Evolutionary conservation across 53 echinoderm and acorn worm species (phyloP).

Genomic region (Patiria pectinifera): DNA sequence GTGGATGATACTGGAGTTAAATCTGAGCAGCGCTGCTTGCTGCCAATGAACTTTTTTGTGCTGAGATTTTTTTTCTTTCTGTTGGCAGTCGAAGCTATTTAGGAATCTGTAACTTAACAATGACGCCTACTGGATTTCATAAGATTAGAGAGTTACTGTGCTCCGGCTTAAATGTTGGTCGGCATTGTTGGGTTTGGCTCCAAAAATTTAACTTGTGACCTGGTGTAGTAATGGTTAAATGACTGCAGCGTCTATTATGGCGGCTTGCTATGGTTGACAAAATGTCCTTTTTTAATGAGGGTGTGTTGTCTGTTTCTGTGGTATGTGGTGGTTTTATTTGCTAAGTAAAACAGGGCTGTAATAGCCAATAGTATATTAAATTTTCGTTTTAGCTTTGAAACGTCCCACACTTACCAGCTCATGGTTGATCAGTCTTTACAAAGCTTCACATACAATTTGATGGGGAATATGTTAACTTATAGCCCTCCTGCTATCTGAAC

Average conservation of each 20-base stretch:
- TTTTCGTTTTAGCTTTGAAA: no score
- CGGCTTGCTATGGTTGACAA: not conserved
- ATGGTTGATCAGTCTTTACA: no score
- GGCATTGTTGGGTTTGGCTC: slow-evolving; percentile 41
- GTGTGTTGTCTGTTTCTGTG: not conserved
- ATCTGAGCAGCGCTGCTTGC: not conserved
- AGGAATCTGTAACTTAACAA: slow-evolving; percentile 58
- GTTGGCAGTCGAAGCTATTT: slow-evolving; percentile 2
- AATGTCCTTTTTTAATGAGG: not conserved
- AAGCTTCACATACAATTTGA: no score
- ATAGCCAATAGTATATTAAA: not conserved
- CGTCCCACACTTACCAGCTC: no score
- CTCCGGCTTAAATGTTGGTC: not conserved
- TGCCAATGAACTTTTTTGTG: slow-evolving; percentile 57
- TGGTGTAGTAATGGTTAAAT: not conserved
- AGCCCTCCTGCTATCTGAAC: no score
- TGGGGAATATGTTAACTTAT: no score
- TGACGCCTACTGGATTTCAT: slow-evolving; percentile 44
- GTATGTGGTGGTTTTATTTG: not conserved
- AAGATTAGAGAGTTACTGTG: slow-evolving; percentile 53
- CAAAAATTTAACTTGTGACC: slow-evolving; percentile 48
- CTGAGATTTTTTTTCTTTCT: slow-evolving; percentile 17
- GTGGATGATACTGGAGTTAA: slow-evolving; percentile 12
- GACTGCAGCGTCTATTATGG: not conserved
- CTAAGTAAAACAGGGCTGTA: not conserved